Evolutionary conservation across 2,888 invertebrate species (phyloP), one percentile per base, ranked within the genome.

Genomic region (Rhodophaea formosa): DNA sequence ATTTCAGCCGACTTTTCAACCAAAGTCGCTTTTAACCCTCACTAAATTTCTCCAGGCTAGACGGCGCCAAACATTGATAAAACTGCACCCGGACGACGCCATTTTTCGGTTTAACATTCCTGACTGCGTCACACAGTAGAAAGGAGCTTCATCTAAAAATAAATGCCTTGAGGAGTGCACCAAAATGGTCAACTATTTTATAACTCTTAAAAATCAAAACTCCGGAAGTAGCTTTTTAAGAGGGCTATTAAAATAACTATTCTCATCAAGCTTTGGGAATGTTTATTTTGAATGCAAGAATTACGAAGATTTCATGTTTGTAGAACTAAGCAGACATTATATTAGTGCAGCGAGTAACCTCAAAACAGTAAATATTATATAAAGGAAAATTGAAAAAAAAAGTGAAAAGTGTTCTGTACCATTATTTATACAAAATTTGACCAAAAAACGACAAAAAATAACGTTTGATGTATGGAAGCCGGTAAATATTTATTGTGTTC

Each of bases 151-250:
- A 12, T 44, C 30, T 54, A 44, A 54, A 32, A 54, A 54, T 44
- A 55, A 32, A 16, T 58, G 14, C 30, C 43, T 8, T 32, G 10
- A 15, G 15, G 17, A 42, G 42, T 8, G 43, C 44, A 44, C 54
- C 32, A 55, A 55, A 32, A 55, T 46, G 45, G 54, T 55, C 54
- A 35, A 46, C 46, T 45, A 45, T 69, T 70, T 71, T 71, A 70
- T 71, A 63, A 63, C 69, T 59, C 68, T 67, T 71, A 70, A 68
- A 73, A 63, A 69, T 66, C 59, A 58, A 59, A 59, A 49, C 69
- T 61, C 75, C 74, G 77, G 77, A 77, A 81, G 74, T 74, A 69
- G 70, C 3, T 75, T 72, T 73, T 75, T 74, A 72, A 71, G 70
- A 69, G 67, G 66, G 64, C 66, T 69, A 73, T 79, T 75, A 78